Evolutionary conservation across 2,888 invertebrate species (phyloP).

Genomic region (Pterostichus niger): DNA sequence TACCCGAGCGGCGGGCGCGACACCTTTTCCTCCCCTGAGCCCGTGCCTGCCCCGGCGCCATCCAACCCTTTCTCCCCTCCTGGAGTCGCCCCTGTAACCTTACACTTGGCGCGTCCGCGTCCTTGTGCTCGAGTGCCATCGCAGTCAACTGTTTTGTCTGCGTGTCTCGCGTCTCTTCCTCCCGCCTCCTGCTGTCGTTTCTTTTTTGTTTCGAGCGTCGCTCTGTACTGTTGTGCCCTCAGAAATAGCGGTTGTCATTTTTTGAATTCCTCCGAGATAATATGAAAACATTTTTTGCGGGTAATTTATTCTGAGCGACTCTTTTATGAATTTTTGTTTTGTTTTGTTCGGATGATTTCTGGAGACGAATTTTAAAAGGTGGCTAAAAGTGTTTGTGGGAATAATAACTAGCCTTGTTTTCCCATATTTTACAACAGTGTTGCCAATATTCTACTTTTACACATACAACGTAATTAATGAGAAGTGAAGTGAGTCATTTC

Average conservation of each 20-base stretch:
- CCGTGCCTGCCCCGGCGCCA: background rate
- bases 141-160: conserved; percentile 64
- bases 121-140: conserved; percentile 60
- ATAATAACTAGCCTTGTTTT: conserved; percentile 6
- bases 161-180: conserved; percentile 3
- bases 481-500: too few relatives aligned
- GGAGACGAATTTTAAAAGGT: conserved; percentile 47
- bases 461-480: too few relatives aligned
- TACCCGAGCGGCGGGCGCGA: conserved; percentile 23
- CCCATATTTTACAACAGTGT: background rate
- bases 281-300: conserved; percentile 66
- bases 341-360: conserved; percentile 53
- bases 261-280: conserved; percentile 63
- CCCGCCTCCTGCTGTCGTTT: background rate
- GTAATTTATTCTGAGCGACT: conserved; percentile 65
- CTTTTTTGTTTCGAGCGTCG: conserved; percentile 53
- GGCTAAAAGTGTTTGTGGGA: conserved; percentile 11
- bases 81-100: conserved; percentile 31
- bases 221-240: conserved; percentile 42
- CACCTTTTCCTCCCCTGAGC: conserved; percentile 32
- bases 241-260: conserved; percentile 60
- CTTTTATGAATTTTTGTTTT: conserved; percentile 56
- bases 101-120: conserved; percentile 55
- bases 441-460: background rate
- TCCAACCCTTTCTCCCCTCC: conserved; percentile 16